phyloP scores from a whole-genome alignment of 2,888 invertebrate species.

The Sipunculus nudus region DNA sequence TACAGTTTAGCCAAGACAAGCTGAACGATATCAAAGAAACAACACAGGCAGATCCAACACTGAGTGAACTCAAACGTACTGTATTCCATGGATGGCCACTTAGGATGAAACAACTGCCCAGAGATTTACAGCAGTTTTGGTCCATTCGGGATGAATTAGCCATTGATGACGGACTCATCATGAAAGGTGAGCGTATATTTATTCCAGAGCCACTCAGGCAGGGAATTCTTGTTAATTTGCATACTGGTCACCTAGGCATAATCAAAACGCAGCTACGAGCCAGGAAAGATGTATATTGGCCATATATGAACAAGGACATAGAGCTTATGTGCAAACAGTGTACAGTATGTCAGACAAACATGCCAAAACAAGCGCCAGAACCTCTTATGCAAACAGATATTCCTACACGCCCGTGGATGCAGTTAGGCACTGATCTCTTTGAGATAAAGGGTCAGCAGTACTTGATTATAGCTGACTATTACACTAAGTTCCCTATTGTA shows the following conservation, averaged over 20 bases:
- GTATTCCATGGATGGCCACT: background rate
- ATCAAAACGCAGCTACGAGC: background rate
- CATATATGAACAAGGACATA: background rate
- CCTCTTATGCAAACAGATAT: background rate
- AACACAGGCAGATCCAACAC: background rate
- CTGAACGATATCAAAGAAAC: background rate
- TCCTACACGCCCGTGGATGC: background rate
- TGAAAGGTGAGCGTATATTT: background rate
- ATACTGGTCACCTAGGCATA: background rate
- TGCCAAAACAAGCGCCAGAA: background rate
- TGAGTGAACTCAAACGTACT: background rate
- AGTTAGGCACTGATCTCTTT: background rate
- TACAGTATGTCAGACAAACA: background rate
- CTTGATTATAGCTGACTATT: background rate
- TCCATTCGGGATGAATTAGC: background rate
- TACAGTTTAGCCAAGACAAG: background rate
- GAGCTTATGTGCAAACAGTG: background rate
- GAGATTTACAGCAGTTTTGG: background rate
- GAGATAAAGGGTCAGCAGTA: background rate
- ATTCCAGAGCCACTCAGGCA: background rate
- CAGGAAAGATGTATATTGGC: background rate
- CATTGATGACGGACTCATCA: background rate
- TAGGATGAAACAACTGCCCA: background rate
- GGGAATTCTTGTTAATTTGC: background rate
- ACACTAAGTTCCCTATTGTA: background rate